Conservation (phyloP, 2,113 vertebrate genomes). For the Seriola dumerili region DNA sequence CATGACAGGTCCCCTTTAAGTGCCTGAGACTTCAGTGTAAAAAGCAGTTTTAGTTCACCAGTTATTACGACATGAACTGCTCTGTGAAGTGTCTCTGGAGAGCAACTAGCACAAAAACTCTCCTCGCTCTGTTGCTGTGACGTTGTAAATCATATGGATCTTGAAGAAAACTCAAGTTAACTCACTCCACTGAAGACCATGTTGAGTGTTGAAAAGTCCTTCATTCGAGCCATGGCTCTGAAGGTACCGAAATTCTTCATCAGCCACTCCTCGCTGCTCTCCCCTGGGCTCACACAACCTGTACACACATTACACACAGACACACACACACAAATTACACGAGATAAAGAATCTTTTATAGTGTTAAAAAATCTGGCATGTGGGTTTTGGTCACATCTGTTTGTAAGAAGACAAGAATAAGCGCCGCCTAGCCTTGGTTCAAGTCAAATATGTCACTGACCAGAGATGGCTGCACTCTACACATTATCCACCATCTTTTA, state of each 20-base stretch:
- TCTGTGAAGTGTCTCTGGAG: too few species aligned
- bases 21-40: neutral
- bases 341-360: neutral
- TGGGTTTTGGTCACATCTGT: too few species aligned
- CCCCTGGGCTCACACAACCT: slow-evolving; percentile 76
- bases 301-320: neutral
- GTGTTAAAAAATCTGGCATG: too few species aligned
- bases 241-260: slow-evolving; percentile 85
- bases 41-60: too few species aligned
- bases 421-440: too few species aligned
- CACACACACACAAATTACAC: neutral
- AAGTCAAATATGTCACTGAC: too few species aligned
- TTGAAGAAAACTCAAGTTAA: slow-evolving; percentile 5
- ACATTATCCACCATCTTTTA: too few species aligned
- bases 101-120: neutral
- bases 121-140: neutral
- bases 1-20: neutral
- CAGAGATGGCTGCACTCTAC: too few species aligned
- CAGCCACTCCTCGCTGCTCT: slow-evolving; percentile 80
- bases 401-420: too few species aligned
- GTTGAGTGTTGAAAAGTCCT: slow-evolving; percentile 81
- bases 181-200: slow-evolving; percentile 83
- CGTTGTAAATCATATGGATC: neutral
- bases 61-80: too few species aligned
- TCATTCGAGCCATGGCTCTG: slow-evolving; percentile 73